A percentile compares a stretch with the other conserved stretches of the same genome.
These are phyloP conservation scores for Trichacis sp. DNA, from an alignment of 2,888 invertebrate genomes.

Conservation along the genomic window DNA sequence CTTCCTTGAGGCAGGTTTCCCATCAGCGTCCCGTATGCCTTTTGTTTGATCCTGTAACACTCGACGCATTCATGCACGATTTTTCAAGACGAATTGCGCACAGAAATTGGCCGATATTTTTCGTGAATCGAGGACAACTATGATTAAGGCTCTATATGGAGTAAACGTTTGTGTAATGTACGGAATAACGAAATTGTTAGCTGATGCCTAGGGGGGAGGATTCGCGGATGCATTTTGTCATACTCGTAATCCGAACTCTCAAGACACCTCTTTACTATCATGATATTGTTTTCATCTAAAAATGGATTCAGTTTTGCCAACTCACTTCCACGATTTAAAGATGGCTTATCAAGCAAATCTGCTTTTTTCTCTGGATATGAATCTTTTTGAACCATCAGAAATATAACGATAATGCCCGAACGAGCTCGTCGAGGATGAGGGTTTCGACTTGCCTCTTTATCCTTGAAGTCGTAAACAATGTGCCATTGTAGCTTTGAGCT, in stretches of 20 bases:
- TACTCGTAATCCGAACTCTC: neutral
- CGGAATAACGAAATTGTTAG: conserved; percentile 1
- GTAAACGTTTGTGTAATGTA: conserved; percentile 21
- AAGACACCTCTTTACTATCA: conserved; percentile 6
- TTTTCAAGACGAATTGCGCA: conserved; percentile 24
- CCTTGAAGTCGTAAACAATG: no score
- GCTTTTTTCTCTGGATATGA: no score
- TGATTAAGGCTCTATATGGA: conserved; percentile 40
- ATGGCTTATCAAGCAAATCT: no score
- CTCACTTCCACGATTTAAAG: no score
- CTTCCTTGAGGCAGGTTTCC: conserved; percentile 47
- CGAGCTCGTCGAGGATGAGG: no score
- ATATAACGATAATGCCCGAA: no score
- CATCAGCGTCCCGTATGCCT: conserved; percentile 44
- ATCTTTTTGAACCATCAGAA: no score
- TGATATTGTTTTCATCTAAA: no score
- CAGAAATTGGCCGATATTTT: conserved; percentile 44
- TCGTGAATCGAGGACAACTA: conserved; percentile 36
- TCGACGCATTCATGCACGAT: conserved; percentile 38
- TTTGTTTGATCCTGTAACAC: no score
- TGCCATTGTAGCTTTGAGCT: no score
- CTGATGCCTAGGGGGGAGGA: neutral
- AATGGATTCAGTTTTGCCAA: no score
- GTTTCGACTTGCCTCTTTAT: no score
- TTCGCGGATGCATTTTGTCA: conserved; percentile 1